These are phyloP conservation scores for Agonum fuliginosum DNA, from an alignment of 2,888 invertebrate species.

Conservation along the genomic window DNA sequence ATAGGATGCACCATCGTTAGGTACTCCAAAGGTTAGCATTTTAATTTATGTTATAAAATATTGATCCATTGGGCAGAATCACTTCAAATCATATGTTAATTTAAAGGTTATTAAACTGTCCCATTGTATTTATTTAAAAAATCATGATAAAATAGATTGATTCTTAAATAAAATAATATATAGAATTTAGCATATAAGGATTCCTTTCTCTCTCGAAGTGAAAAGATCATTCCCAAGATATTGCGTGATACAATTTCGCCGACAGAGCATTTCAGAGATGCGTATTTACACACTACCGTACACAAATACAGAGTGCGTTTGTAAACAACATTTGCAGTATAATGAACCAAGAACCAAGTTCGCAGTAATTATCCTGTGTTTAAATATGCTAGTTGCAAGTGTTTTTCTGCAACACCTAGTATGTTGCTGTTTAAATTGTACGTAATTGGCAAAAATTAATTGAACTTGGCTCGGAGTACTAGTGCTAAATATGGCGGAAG, in stretches of 20 bases:
- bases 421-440: background rate
- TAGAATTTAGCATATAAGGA: too few relatives aligned
- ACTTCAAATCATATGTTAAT: too few relatives aligned
- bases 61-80: too few relatives aligned
- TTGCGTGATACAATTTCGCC: constrained; percentile 13
- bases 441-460: constrained; percentile 8
- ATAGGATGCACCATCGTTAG: too few relatives aligned
- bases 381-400: constrained; percentile 16
- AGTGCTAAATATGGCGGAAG: background rate
- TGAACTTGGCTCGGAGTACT: background rate
- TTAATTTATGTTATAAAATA: too few relatives aligned
- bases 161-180: too few relatives aligned
- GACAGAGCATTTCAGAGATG: constrained; percentile 2
- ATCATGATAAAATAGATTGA: too few relatives aligned
- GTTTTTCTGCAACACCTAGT: constrained; percentile 18
- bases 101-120: too few relatives aligned
- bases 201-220: background rate
- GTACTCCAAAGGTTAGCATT: too few relatives aligned
- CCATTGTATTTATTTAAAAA: too few relatives aligned
- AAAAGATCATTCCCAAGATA: background rate
- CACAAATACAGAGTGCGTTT: constrained; percentile 2
- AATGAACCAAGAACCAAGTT: background rate
- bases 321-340: constrained; percentile 10
- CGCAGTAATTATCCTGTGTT: constrained; percentile 2
- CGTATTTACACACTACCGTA: constrained; percentile 14